Conservation (phyloP, 2,113 vertebrate genomes). For the Diphyllodes magnificus region DNA sequence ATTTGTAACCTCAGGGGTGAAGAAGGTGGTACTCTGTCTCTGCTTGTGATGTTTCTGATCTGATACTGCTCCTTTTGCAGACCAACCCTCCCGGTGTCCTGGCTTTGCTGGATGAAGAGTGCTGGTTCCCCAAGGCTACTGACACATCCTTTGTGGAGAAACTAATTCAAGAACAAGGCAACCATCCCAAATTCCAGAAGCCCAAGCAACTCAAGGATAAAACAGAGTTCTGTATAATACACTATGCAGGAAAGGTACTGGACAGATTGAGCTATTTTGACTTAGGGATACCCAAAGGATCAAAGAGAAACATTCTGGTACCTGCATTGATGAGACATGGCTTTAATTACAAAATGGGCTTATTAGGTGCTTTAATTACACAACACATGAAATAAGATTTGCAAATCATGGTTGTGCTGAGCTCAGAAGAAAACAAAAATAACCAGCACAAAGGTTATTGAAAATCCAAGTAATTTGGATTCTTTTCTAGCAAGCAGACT, state of each 20-base stretch:
- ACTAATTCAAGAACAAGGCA: slow-evolving; percentile 84
- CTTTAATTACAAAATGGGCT: neutral
- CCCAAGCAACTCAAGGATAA: slow-evolving; percentile 96
- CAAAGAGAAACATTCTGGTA: neutral
- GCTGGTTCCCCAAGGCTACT: slow-evolving; percentile 98
- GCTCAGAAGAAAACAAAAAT: neutral
- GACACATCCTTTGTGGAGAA: slow-evolving; percentile 97
- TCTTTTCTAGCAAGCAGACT: neutral
- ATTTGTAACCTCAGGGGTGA: neutral
- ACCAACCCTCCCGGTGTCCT: slow-evolving; percentile 94
- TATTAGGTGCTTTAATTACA: neutral
- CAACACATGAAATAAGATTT: neutral
- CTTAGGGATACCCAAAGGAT: neutral
- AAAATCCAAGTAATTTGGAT: neutral
- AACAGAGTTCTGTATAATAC: slow-evolving; percentile 92
- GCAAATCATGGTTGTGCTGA: neutral
- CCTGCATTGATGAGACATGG: neutral
- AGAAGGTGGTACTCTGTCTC: neutral
- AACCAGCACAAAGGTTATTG: neutral
- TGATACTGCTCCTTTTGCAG: slow-evolving; percentile 57
- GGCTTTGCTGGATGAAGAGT: slow-evolving; percentile 95
- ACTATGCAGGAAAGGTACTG: slow-evolving; percentile 91
- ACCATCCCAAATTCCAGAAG: slow-evolving; percentile 92
- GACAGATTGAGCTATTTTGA: neutral
- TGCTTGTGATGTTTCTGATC: neutral